Base-by-base conservation (phyloP, 2,888 invertebrate genomes). In the Agonopterix subpropinquella region DNA sequence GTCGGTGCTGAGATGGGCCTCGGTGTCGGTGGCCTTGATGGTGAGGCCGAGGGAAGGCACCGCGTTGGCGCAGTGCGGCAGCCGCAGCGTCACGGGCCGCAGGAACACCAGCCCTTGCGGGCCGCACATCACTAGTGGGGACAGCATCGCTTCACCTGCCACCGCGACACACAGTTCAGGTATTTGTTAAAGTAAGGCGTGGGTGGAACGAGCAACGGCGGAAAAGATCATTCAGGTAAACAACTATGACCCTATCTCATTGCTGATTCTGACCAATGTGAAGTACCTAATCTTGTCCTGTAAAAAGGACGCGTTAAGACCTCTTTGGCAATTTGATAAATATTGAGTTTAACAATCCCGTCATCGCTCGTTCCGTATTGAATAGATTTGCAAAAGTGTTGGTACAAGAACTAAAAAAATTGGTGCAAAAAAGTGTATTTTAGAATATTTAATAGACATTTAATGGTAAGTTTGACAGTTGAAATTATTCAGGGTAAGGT, bases 111-210 rank as follows among this genome's bases (percentile, higher is more conserved):
- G 91, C 59, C 98, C 94, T 87, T 96, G 96, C 18, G 98, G 98
- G 54, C 98, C 98, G 89, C 98, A 98, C 95, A 98, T 97, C 70
- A 98, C 97, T 68, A 98, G 90, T 53, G 98, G 98, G 67, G 96
- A 96, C 66, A 98, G 90, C 91, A 98, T 92, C 56, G 96, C 95
- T 91, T 98, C 98, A 92, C 97, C 97, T 97, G 72, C 59, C 2
- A 36, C 42, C 37, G 35, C 9, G 36, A 47, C 37, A 43, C 4
- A 8, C 13, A 11, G 28, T 42, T 47, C 3, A 36, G 11, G 42
- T 11, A 42, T 36, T 41, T 47, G 35, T 11, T 7, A 46, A n/a
- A 4, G 13, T 18, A 18, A 18, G 18, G 4, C 18, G 18, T 39
- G 18, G 18, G 4, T 3, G 18, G 18, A 18, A 18, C 18, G 18